phyloP scores from a whole-genome alignment of 2,797 vertebrate genomes.

The Tapirus indicus region DNA sequence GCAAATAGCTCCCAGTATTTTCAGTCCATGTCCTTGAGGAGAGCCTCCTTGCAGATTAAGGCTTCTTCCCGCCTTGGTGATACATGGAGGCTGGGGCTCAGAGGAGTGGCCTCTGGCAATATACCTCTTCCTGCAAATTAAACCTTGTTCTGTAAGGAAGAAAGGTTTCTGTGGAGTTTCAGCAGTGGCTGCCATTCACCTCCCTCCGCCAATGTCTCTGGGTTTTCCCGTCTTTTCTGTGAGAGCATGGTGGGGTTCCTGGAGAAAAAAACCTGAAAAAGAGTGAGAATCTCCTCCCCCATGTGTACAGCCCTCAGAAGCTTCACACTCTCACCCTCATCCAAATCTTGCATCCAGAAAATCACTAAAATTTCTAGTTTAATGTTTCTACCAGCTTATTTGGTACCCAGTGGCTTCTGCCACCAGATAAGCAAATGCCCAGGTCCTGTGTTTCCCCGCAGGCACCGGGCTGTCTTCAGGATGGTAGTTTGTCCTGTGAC shows the following conservation, averaged over 20 bases:
- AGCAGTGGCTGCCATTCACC: background rate
- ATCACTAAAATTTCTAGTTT: background rate
- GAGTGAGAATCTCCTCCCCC: background rate
- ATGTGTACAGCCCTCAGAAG: background rate
- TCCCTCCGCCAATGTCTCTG: background rate
- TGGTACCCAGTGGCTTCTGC: background rate
- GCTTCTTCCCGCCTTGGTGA: background rate
- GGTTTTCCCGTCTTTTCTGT: background rate
- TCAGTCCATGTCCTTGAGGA: background rate
- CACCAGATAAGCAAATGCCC: background rate
- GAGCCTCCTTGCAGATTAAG: background rate
- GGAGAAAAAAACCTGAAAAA: background rate
- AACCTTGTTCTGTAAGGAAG: background rate
- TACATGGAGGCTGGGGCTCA: background rate
- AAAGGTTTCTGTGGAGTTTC: background rate
- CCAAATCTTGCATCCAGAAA: background rate
- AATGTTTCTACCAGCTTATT: background rate
- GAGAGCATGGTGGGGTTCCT: background rate
- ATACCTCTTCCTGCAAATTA: background rate
- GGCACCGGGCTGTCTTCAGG: background rate
- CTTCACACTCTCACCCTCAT: background rate
- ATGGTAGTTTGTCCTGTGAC: background rate
- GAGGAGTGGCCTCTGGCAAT: background rate
- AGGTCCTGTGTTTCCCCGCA: background rate
- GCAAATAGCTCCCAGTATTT: background rate